Evolutionary conservation across 2,113 vertebrate genomes (phyloP).

Genomic region (Mesitornis unicolor): DNA sequence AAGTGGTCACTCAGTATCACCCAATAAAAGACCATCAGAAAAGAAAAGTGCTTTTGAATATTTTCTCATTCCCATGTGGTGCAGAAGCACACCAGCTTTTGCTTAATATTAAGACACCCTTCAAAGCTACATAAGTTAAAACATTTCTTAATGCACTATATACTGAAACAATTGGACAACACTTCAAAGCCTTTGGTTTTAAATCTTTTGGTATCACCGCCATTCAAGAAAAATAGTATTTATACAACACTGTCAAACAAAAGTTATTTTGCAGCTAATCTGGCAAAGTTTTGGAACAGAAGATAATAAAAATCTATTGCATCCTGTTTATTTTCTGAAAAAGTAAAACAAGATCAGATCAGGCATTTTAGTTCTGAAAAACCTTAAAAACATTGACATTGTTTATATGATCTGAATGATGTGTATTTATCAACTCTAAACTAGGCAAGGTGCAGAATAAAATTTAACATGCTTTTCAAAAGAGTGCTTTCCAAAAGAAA

Average conservation of each 20-base stretch:
- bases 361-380: neutral
- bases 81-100: slow-evolving; percentile 18
- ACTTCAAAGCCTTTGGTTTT: slow-evolving; percentile 31
- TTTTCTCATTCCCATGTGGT: slow-evolving; percentile 12
- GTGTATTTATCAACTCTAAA: neutral
- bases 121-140: slow-evolving; percentile 48
- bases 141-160: slow-evolving; percentile 10
- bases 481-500: neutral
- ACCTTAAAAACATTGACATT: neutral
- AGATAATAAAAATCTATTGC: neutral
- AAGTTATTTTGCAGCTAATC: slow-evolving; percentile 26
- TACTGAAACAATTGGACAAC: slow-evolving; percentile 28
- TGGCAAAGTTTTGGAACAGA: neutral
- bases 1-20: slow-evolving; percentile 25
- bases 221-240: slow-evolving; percentile 23
- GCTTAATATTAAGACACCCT: slow-evolving; percentile 6
- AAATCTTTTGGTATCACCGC: neutral
- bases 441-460: neutral
- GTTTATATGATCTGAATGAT: neutral
- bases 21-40: slow-evolving; percentile 12
- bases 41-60: slow-evolving; percentile 18
- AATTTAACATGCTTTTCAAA: neutral
- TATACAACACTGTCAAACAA: slow-evolving; percentile 25
- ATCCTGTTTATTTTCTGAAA: slow-evolving; percentile 42
- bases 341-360: neutral